Percentiles rank a stretch among this genome's conserved stretches.
phyloP scores from a whole-genome alignment of 2,888 invertebrate species.

The Didymodactylos carnosus region DNA sequence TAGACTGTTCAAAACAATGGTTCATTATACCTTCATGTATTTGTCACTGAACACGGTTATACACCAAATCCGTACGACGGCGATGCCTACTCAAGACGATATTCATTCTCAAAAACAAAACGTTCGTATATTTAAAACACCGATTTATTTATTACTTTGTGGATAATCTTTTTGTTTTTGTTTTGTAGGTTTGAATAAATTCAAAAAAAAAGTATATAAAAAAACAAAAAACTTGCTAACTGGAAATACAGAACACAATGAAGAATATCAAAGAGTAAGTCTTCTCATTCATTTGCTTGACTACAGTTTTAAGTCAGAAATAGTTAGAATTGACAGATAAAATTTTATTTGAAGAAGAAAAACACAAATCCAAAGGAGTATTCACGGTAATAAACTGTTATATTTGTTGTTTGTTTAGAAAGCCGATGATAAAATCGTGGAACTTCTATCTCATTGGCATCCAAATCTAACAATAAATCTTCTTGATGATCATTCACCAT shows the following conservation, averaged over 20 bases:
- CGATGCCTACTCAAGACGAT: slow-evolving; percentile 4
- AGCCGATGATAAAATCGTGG: slow-evolving; percentile 49
- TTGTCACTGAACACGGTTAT: slow-evolving; percentile 56
- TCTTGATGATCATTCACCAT: slow-evolving; percentile 80
- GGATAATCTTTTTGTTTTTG: neutral
- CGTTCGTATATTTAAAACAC: neutral
- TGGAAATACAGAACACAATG: slow-evolving; percentile 53
- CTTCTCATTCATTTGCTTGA: too few relatives aligned
- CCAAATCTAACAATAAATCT: slow-evolving; percentile 87
- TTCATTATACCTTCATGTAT: slow-evolving; percentile 74
- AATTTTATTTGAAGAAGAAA: too few relatives aligned
- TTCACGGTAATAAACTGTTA: too few relatives aligned
- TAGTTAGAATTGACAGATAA: too few relatives aligned
- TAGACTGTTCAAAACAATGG: slow-evolving; percentile 48
- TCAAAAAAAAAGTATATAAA: slow-evolving; percentile 60
- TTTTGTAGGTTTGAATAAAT: slow-evolving; percentile 61
- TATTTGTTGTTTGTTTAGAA: slow-evolving; percentile 12
- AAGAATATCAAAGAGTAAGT: slow-evolving; percentile 47
- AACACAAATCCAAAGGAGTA: too few relatives aligned
- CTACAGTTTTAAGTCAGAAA: too few relatives aligned
- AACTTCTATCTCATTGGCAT: slow-evolving; percentile 94
- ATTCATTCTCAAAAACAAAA: slow-evolving; percentile 8
- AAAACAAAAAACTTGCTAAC: slow-evolving; percentile 86
- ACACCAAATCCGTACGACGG: slow-evolving; percentile 54
- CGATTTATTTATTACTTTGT: neutral